phyloP scores from a whole-genome alignment of 2,113 vertebrate species.

The Athene noctua region DNA sequence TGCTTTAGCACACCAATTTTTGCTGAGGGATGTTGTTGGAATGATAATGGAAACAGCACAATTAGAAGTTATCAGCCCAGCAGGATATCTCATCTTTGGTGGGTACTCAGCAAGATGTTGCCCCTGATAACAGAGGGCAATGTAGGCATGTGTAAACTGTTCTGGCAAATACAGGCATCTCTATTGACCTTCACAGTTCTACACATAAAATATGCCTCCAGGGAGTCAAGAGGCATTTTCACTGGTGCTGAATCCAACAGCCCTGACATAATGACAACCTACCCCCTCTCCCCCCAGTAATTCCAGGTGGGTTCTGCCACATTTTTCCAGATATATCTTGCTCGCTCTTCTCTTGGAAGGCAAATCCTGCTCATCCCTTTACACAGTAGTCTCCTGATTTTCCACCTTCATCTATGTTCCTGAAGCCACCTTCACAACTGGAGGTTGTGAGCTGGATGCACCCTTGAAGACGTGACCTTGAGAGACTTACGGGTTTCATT shows the following conservation, averaged over 20 bases:
- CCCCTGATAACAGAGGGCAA: neutral
- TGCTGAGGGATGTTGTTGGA: neutral
- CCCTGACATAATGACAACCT: neutral
- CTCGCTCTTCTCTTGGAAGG: neutral
- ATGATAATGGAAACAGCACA: neutral
- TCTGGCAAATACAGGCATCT: neutral
- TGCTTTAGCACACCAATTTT: neutral
- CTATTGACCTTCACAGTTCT: neutral
- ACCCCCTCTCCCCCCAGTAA: rapidly evolving
- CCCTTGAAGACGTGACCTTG: neutral
- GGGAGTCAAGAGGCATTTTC: neutral
- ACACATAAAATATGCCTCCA: neutral
- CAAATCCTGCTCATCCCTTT: neutral
- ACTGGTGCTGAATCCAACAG: neutral
- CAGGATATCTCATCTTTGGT: neutral
- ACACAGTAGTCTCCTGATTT: neutral
- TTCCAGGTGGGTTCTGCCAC: neutral
- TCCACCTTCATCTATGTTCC: neutral
- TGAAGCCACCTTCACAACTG: neutral
- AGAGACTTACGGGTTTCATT: neutral
- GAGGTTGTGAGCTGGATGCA: neutral
- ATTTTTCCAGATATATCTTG: neutral
- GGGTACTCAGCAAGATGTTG: neutral
- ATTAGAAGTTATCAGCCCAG: neutral
- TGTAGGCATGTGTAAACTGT: neutral